Conservation (phyloP, 2,888 invertebrate species). For the Brenthis hecate region DNA sequence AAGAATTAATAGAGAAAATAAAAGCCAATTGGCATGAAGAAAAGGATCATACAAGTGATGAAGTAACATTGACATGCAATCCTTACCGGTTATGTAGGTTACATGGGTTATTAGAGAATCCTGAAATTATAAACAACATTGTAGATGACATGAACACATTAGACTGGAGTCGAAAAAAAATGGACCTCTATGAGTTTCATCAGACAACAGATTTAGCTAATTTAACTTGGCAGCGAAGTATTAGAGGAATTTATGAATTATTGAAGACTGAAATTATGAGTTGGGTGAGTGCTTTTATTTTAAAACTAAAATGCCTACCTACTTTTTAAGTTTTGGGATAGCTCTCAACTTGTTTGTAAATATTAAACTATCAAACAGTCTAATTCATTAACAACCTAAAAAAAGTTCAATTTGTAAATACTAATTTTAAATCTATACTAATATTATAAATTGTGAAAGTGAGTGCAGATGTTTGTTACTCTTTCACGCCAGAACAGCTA, state of each 20-base stretch:
- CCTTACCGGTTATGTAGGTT: conserved; percentile 87
- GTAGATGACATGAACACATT: conserved; percentile 86
- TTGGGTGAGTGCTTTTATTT: conserved; percentile 78
- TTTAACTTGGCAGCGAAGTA: conserved; percentile 78
- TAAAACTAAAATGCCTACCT: no score
- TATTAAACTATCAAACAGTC: no score
- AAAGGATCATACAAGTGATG: conserved; percentile 60
- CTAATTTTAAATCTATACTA: not conserved
- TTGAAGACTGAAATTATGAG: conserved; percentile 84
- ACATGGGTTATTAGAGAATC: conserved; percentile 83
- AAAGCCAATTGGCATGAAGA: conserved; percentile 74
- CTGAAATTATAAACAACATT: conserved; percentile 82
- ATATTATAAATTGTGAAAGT: no score
- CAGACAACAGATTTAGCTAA: conserved; percentile 88
- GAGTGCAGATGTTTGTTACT: no score
- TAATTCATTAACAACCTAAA: no score
- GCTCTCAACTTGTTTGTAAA: no score
- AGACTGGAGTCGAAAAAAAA: conserved; percentile 88
- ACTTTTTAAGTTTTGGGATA: no score
- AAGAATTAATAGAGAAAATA: conserved; percentile 67
- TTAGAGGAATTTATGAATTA: conserved; percentile 84
- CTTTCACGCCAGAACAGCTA: no score
- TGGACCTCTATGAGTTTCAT: conserved; percentile 94
- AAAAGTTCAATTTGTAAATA: no score
- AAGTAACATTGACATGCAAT: conserved; percentile 79